These are phyloP conservation scores for Trichogramma pretiosum DNA, from an alignment of 1,140 invertebrate species.

Conservation along the genomic window DNA sequence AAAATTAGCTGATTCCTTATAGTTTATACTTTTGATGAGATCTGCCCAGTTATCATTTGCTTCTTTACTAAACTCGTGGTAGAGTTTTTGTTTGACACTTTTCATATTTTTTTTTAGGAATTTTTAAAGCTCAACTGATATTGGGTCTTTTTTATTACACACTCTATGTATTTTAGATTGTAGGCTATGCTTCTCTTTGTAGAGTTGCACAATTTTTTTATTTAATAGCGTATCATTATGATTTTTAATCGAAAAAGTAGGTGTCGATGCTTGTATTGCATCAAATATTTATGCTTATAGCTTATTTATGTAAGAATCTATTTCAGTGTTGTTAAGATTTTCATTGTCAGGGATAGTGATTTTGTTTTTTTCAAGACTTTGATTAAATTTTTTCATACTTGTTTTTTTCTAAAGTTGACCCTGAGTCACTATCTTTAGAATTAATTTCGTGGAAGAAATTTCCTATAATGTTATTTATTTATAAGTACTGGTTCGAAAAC, in stretches of 20 bases:
- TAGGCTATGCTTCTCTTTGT: slow-evolving; percentile 1
- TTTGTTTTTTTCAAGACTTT: not conserved
- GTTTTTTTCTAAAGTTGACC: slow-evolving; percentile 13
- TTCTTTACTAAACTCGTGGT: slow-evolving; percentile 9
- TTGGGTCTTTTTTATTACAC: not conserved
- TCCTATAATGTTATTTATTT: no score
- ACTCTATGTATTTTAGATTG: slow-evolving; percentile 1
- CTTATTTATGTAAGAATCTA: not conserved
- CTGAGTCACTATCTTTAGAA: not conserved
- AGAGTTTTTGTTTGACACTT: not conserved
- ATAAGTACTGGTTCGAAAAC: no score
- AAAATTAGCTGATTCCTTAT: slow-evolving; percentile 10
- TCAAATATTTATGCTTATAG: not conserved
- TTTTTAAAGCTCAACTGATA: not conserved
- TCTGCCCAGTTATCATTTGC: slow-evolving; percentile 8
- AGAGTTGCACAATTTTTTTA: not conserved
- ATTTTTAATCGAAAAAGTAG: not conserved
- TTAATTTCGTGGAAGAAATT: no score
- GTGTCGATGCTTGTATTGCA: not conserved
- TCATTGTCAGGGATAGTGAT: slow-evolving; percentile 1
- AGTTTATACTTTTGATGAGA: slow-evolving; percentile 10
- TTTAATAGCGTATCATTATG: not conserved
- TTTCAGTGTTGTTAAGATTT: not conserved
- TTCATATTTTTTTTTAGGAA: not conserved
- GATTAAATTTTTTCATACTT: slow-evolving; percentile 17